Evolutionary conservation across 2,888 invertebrate genomes (phyloP).

Genomic region (Pseudococcus jackbeardsleyi): DNA sequence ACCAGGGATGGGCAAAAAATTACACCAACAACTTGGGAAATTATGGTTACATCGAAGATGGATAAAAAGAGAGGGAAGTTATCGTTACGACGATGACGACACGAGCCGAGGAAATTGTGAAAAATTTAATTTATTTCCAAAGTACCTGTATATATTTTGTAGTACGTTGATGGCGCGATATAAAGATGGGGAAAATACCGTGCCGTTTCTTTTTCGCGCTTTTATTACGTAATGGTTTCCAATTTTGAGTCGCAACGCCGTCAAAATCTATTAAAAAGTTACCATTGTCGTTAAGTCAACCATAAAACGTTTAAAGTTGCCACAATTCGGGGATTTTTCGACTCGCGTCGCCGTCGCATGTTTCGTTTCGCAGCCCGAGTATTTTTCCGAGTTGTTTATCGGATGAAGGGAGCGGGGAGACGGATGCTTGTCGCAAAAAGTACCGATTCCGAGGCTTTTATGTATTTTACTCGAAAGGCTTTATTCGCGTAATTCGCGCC

Average conservation of each 20-base stretch:
- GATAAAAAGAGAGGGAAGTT: neutral
- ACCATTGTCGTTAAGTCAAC: conserved; percentile 60
- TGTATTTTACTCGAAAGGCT: neutral
- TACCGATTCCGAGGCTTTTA: conserved; percentile 22
- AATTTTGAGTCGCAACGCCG: conserved; percentile 32
- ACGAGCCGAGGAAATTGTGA: neutral
- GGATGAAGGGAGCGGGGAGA: neutral
- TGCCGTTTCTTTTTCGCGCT: conserved; percentile 53
- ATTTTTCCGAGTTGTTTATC: conserved; percentile 6
- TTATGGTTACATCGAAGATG: neutral
- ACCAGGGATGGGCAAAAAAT: neutral
- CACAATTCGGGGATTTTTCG: conserved; percentile 48
- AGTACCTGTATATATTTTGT: neutral
- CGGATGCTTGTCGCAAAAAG: conserved; percentile 12
- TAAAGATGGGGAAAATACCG: neutral
- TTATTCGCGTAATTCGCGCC: conserved; percentile 19
- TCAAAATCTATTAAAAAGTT: conserved; percentile 60
- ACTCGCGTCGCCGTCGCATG: neutral
- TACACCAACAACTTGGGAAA: neutral
- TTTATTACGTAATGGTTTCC: conserved; percentile 59
- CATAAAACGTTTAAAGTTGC: conserved; percentile 58
- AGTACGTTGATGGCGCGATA: neutral
- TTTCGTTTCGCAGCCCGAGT: neutral
- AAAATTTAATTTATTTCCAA: conserved; percentile 36
- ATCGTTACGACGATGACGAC: neutral